These are phyloP conservation scores for Gisinianus flammeolus DNA, from an alignment of 2,888 invertebrate genomes.

Conservation along the genomic window DNA sequence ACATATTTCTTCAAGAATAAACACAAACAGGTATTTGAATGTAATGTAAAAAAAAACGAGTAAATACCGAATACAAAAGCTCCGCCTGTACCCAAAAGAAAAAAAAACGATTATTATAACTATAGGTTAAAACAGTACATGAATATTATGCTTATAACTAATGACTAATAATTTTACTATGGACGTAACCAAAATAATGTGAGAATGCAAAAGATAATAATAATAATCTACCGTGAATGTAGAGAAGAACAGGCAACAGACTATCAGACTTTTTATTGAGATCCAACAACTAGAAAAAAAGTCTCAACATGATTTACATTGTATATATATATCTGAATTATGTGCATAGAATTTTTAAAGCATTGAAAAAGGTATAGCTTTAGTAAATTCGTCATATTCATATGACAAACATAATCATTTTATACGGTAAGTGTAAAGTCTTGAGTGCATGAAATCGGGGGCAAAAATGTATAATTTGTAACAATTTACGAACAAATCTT, in stretches of 20 bases:
- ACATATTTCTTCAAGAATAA: not conserved
- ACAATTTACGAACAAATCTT: too few species aligned
- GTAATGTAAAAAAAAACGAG: not conserved
- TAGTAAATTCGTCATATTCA: too few species aligned
- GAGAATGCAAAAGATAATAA: not conserved
- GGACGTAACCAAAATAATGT: not conserved
- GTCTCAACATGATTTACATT: not conserved
- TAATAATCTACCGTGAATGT: slow-evolving; percentile 9
- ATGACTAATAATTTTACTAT: too few species aligned
- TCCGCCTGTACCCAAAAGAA: not conserved
- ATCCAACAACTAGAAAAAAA: too few species aligned
- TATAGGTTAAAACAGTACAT: too few species aligned
- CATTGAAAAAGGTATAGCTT: too few species aligned
- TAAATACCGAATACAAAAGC: slow-evolving; percentile 17
- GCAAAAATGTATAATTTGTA: too few species aligned
- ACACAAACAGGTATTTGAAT: not conserved
- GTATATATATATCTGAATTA: not conserved
- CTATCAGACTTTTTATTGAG: not conserved
- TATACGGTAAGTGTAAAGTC: too few species aligned
- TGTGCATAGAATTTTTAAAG: not conserved
- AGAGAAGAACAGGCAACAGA: slow-evolving; percentile 32
- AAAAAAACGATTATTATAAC: too few species aligned
- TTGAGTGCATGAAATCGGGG: too few species aligned
- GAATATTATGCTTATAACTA: too few species aligned
- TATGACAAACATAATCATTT: too few species aligned